Evolutionary conservation across 1,140 invertebrate genomes (phyloP).

Genomic region (Brachionus koreanus): DNA sequence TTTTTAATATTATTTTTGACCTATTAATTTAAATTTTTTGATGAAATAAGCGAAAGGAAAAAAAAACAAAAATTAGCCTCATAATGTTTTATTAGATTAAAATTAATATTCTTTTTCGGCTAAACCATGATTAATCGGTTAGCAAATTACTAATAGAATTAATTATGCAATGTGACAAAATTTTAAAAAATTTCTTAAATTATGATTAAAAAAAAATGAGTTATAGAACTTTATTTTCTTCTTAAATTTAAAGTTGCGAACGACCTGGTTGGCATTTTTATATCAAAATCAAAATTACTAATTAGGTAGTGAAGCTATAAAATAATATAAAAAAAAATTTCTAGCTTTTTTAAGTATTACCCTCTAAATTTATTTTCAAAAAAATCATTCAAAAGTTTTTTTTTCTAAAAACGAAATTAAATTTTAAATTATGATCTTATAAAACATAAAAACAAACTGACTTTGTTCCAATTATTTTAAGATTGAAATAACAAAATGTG

Average conservation of each 20-base stretch:
- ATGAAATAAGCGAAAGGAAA: not conserved
- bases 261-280: not conserved
- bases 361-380: too few species aligned
- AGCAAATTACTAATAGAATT: not conserved
- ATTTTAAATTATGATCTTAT: too few species aligned
- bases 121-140: not conserved
- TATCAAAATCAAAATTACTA: not conserved
- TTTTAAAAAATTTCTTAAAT: not conserved
- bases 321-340: not conserved
- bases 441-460: too few species aligned
- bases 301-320: not conserved
- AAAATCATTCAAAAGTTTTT: too few species aligned
- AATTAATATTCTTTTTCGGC: not conserved
- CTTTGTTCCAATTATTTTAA: too few species aligned
- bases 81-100: not conserved
- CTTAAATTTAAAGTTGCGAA: not conserved
- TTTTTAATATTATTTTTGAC: not conserved
- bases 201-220: not conserved
- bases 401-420: too few species aligned
- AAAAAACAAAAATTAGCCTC: too few species aligned
- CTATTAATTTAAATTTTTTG: not conserved
- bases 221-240: not conserved
- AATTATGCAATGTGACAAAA: not conserved
- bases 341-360: not conserved
- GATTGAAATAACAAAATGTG: too few species aligned